Conservation (phyloP, 2,888 invertebrate species). For the Patella pellucida region DNA sequence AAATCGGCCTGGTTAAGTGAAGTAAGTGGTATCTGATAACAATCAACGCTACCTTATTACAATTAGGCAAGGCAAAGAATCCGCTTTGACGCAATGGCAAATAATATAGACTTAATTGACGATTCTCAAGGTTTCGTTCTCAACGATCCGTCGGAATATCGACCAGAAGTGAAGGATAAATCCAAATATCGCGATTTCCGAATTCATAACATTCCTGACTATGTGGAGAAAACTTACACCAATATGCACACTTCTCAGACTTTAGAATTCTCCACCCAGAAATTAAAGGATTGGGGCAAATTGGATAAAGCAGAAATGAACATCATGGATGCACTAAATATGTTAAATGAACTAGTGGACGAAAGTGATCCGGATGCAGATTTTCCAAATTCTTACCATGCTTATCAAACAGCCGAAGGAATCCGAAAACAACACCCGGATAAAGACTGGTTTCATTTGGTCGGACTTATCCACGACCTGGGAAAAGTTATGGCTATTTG, state of each 20-base stretch:
- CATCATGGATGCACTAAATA: constrained; percentile 87
- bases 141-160: constrained; percentile 63
- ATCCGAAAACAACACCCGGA: constrained; percentile 87
- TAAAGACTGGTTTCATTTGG: constrained; percentile 94
- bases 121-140: constrained; percentile 18
- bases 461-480: constrained; percentile 93
- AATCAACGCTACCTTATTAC: too few relatives aligned
- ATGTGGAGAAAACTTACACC: constrained; percentile 87
- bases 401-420: constrained; percentile 95
- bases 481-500: constrained; percentile 78
- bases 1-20: too few relatives aligned
- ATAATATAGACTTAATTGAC: too few relatives aligned
- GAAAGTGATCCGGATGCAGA: constrained; percentile 96
- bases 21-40: too few relatives aligned
- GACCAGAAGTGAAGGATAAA: constrained; percentile 61
- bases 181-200: constrained; percentile 85
- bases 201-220: constrained; percentile 75
- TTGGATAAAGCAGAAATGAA: constrained; percentile 88
- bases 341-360: constrained; percentile 88
- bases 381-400: constrained; percentile 94
- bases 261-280: constrained; percentile 50
- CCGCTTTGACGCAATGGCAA: too few relatives aligned
- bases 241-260: constrained; percentile 88
- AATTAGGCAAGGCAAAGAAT: too few relatives aligned
- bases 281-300: constrained; percentile 82